A percentile compares a stretch with the other conserved stretches of the same genome.
These are phyloP conservation scores for Mantis religiosa DNA, from an alignment of 2,888 invertebrate species.

Conservation along the genomic window DNA sequence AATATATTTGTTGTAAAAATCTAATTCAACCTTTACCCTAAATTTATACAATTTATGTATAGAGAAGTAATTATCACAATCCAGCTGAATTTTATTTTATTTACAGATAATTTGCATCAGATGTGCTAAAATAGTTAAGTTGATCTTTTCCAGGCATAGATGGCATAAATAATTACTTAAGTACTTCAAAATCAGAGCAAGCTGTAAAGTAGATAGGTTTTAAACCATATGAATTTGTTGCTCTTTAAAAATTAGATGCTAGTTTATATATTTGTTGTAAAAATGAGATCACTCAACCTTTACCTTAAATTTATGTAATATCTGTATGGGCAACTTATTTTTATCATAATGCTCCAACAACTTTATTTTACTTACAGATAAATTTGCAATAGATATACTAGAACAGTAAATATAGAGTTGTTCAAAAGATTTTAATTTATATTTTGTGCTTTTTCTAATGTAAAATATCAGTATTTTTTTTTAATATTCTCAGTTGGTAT, in stretches of 20 bases:
- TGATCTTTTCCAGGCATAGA: background rate
- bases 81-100: background rate
- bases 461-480: background rate
- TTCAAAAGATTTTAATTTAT: background rate
- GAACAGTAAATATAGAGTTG: no score
- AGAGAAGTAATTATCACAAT: no score
- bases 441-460: background rate
- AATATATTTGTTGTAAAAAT: constrained; percentile 1
- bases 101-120: background rate
- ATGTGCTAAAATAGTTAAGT: background rate
- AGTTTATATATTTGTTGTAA: no score
- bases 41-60: background rate
- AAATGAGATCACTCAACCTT: no score
- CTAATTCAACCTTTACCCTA: background rate
- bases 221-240: background rate
- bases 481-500: no score
- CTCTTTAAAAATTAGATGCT: no score
- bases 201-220: background rate
- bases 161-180: background rate
- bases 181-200: background rate
- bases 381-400: no score
- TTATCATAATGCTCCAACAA: no score
- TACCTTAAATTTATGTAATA: no score
- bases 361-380: no score
- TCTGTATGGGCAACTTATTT: no score